phyloP scores from a whole-genome alignment of 30 jellyfish, hydroid and myxozoan genomes.

The Cassiopea andromeda region DNA sequence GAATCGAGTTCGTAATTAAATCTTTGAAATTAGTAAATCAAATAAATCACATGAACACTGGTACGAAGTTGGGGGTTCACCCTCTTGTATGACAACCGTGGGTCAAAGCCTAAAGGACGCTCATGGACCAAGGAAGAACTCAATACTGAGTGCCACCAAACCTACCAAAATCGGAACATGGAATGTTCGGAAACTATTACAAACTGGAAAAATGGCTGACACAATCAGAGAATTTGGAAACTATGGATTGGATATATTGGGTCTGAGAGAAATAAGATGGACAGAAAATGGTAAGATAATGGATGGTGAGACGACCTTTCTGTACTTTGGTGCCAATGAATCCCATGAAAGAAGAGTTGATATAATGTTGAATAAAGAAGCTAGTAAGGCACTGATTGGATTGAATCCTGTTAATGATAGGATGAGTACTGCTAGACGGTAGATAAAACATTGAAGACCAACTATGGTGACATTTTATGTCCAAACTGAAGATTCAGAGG shows the following conservation, averaged over 20 bases:
- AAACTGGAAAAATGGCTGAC: background rate
- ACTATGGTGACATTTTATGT: background rate
- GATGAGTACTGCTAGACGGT: background rate
- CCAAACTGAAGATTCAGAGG: background rate
- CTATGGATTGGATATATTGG: background rate
- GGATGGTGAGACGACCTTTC: background rate
- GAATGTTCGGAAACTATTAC: background rate
- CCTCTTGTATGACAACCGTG: background rate
- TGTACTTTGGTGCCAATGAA: background rate
- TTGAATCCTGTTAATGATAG: slow-evolving; percentile 9
- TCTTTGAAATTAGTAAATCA: background rate
- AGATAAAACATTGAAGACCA: background rate
- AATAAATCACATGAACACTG: background rate
- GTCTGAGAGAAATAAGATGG: slow-evolving; percentile 11
- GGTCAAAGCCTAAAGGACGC: background rate
- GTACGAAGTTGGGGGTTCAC: background rate
- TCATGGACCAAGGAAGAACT: background rate
- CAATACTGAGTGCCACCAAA: background rate
- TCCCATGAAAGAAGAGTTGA: background rate
- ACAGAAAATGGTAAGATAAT: slow-evolving; percentile 1
- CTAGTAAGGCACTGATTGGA: slow-evolving; percentile 8
- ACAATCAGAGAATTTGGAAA: slow-evolving; percentile 1
- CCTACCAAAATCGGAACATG: background rate
- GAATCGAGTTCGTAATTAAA: no score
- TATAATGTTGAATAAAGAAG: background rate